These are phyloP conservation scores for Hepsetus odoe DNA, from an alignment of 2,113 vertebrate species.

Conservation along the genomic window DNA sequence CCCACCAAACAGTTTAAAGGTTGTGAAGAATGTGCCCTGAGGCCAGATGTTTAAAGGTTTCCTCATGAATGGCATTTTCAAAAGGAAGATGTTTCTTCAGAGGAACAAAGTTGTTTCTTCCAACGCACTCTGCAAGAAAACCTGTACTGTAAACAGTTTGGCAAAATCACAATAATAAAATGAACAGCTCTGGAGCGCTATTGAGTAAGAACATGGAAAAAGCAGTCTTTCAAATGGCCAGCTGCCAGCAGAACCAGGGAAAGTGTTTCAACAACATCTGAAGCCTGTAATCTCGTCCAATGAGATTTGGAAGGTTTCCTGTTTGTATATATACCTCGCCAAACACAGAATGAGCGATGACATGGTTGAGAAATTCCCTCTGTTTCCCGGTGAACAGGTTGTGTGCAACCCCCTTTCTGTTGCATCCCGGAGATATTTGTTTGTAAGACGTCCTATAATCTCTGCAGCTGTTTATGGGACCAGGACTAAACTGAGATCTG, in stretches of 20 bases:
- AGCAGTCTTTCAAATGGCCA: neutral
- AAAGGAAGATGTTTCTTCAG: no score
- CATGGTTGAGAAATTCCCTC: neutral
- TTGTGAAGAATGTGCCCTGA: no score
- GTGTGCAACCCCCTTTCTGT: no score
- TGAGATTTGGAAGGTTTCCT: neutral
- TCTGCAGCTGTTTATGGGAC: neutral
- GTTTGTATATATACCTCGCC: neutral
- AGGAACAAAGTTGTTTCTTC: neutral
- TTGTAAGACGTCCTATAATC: neutral
- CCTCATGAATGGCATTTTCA: no score
- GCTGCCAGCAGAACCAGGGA: neutral
- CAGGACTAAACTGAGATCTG: neutral
- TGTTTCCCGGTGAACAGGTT: no score
- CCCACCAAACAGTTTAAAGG: no score
- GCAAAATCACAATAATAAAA: neutral
- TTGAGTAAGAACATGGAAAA: neutral
- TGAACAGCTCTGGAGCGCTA: neutral
- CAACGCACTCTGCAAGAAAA: neutral
- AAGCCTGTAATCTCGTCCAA: constrained; percentile 13
- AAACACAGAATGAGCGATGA: neutral
- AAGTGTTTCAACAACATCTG: neutral
- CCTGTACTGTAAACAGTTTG: no score
- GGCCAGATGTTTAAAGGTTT: no score
- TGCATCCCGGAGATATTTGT: neutral